Evolutionary conservation across 2,888 invertebrate species (phyloP).

Genomic region (Elysia crispata): DNA sequence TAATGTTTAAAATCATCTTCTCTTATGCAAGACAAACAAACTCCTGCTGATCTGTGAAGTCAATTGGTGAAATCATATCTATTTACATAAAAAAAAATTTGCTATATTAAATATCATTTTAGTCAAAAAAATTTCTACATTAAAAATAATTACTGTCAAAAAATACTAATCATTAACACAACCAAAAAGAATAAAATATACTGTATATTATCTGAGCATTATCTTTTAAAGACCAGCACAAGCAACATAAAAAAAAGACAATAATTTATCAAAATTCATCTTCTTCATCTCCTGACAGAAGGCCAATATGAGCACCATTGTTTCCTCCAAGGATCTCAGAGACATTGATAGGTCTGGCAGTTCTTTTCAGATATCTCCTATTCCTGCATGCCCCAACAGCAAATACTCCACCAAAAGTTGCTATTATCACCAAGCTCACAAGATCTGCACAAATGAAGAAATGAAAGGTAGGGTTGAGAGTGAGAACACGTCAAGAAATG

Average conservation of each 20-base stretch:
- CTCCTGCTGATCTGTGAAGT: too few species aligned
- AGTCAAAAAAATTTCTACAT: too few species aligned
- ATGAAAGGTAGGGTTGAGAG: background rate
- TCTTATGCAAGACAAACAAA: too few species aligned
- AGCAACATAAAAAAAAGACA: background rate
- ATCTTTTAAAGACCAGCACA: too few species aligned
- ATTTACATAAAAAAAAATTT: too few species aligned
- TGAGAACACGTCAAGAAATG: background rate
- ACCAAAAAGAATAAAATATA: background rate
- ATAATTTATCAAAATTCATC: conserved; percentile 43
- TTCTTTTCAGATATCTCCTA: conserved; percentile 52
- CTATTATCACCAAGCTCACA: conserved; percentile 58
- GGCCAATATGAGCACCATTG: conserved; percentile 48
- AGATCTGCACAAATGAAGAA: conserved; percentile 60
- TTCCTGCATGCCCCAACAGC: conserved; percentile 63
- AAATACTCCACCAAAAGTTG: conserved; percentile 61
- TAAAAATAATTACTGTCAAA: too few species aligned
- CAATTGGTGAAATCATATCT: background rate
- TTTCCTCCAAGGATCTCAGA: conserved; percentile 44
- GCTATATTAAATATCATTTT: too few species aligned
- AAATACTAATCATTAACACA: too few species aligned
- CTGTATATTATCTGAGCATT: too few species aligned
- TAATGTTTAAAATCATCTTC: too few species aligned
- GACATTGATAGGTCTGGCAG: conserved; percentile 30
- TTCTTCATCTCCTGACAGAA: conserved; percentile 53